Base-by-base conservation (phyloP, 2,113 vertebrate species). In the Eptatretus burgeri region DNA sequence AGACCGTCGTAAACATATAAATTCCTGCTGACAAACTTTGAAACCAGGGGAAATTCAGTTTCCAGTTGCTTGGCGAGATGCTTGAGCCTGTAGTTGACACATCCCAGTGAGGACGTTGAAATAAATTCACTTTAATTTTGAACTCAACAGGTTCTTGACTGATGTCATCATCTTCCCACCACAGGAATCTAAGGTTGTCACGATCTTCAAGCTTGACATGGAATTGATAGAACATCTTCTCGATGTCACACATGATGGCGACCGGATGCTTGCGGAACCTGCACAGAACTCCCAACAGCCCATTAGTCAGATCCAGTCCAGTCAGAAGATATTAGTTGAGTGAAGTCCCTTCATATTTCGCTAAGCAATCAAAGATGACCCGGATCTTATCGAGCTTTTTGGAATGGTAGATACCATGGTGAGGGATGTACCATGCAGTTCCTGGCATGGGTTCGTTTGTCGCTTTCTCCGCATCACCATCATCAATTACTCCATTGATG, bases 401-500 rank as follows among this genome's bases (percentile, higher is more conserved):
- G 64, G 62, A 17, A 69, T 69, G 18, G 67, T 51, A 62, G 2
- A 68, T 63, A 13, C 52, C 52, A 20, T 64, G 65, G n/a, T 68
- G 65, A 13, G 65, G 52, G 9, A 63, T 63, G n/a, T 65, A 68
- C 64, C 66, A 68, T 7, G 68, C 50, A 68, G 67, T n/a, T 62
- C 62, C 67, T 69, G 71, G 74, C 74, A 74, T 76, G 74, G 73
- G 71, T 68, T 66, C 65, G 67, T 66, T 41, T 41, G 27, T 41
- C 27, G 27, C 27, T 41, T 41, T 41, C 27, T 41, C 27, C 27
- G 27, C 27, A 41, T 41, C 27, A 41, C 27, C 27, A 7, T 41
- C 27, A 41, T 41, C 27, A 7, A 41, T 41, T 41, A 41, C 27
- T 41, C 27, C 27, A 3, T 41, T 41, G 3, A 41, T 41, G 27